Conservation (phyloP, 2,797 vertebrate genomes). For the Adrianichthys oophorus region DNA sequence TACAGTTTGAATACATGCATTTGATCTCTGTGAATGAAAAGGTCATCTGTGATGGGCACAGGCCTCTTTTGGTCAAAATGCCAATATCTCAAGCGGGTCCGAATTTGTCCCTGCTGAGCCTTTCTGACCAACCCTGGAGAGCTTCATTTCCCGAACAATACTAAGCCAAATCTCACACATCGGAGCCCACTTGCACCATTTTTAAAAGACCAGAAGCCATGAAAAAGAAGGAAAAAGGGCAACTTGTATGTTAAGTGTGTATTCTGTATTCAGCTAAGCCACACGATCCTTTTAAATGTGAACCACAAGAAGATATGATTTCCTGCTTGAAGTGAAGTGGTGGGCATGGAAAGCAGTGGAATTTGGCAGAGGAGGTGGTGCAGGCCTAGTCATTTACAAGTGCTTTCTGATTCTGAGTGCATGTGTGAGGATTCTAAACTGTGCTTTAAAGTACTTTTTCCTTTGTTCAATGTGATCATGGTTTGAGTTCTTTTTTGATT, state of each 20-base stretch:
- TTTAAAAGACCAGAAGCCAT: constrained; percentile 40
- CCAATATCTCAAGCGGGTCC: constrained; percentile 67
- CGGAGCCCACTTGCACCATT: constrained; percentile 40
- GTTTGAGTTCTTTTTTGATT: too few relatives aligned
- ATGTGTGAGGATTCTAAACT: too few relatives aligned
- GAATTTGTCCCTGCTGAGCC: constrained; percentile 56
- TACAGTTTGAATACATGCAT: constrained; percentile 60
- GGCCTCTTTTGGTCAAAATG: constrained; percentile 69
- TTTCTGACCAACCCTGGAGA: constrained; percentile 49
- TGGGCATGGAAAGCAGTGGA: neutral
- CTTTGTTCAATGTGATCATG: too few relatives aligned
- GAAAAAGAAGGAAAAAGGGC: constrained; percentile 36
- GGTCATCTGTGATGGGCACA: constrained; percentile 74
- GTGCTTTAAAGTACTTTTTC: too few relatives aligned
- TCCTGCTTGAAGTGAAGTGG: constrained; percentile 13
- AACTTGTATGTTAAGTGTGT: constrained; percentile 41
- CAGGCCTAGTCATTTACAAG: constrained; percentile 1
- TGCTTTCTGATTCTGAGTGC: neutral
- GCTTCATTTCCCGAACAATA: constrained; percentile 58
- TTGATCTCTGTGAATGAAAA: constrained; percentile 71
- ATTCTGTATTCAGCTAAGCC: constrained; percentile 1
- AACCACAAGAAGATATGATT: constrained; percentile 1
- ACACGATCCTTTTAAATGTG: constrained; percentile 20
- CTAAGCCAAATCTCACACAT: constrained; percentile 57
- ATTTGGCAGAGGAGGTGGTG: neutral